Percentiles rank a stretch among this genome's conserved stretches.
phyloP scores from a whole-genome alignment of 2,797 vertebrate genomes.

The Monodelphis domestica region DNA sequence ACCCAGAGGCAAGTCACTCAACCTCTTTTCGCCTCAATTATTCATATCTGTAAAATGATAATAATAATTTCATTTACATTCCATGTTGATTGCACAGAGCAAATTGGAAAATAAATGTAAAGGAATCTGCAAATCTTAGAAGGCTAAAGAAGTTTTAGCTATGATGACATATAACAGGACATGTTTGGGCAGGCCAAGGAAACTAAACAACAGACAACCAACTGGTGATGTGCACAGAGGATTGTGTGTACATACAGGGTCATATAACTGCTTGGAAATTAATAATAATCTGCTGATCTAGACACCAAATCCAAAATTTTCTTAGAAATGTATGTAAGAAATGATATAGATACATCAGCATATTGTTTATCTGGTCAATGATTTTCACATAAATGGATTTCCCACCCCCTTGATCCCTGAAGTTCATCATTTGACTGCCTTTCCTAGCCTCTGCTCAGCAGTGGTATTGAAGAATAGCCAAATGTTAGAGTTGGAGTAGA shows the following conservation, averaged over 20 bases:
- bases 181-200: background rate
- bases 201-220: background rate
- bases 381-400: background rate
- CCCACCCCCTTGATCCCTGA: background rate
- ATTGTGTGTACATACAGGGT: background rate
- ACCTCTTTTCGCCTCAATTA: background rate
- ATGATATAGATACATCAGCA: no score
- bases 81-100: background rate
- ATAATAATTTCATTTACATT: background rate
- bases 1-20: background rate
- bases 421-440: background rate
- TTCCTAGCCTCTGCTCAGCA: background rate
- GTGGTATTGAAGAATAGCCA: constrained; percentile 17
- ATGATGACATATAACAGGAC: background rate
- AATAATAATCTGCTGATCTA: background rate
- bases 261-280: background rate
- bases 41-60: background rate
- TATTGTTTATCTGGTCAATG: background rate
- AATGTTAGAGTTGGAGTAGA: background rate
- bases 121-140: background rate
- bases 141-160: background rate
- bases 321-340: background rate
- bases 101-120: background rate
- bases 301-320: background rate
- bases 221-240: background rate